Conservation (phyloP, 2,113 vertebrate genomes). For the Chaetura pelagica region DNA sequence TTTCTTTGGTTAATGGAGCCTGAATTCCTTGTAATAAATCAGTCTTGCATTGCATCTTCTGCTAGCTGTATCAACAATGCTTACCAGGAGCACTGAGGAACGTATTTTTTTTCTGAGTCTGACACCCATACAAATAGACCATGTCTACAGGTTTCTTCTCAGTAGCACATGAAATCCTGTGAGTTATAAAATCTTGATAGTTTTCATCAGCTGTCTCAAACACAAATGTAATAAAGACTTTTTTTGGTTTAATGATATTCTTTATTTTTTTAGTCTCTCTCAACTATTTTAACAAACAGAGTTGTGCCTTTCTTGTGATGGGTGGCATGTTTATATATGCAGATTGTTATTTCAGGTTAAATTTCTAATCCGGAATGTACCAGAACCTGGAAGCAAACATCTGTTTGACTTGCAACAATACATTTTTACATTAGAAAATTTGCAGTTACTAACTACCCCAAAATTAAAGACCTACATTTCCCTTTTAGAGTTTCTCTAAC, state of each 20-base stretch:
- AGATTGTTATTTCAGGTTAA: not conserved
- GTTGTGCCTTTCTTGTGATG: not conserved
- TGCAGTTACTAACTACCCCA: not conserved
- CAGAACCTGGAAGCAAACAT: not conserved
- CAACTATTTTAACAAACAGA: not conserved
- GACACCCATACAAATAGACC: not conserved
- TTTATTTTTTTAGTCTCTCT: not conserved
- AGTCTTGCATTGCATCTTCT: not conserved
- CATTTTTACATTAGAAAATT: not conserved
- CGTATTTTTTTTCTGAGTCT: not conserved
- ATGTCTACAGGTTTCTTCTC: not conserved
- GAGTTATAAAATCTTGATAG: not conserved
- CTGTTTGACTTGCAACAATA: not conserved
- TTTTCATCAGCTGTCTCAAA: not conserved
- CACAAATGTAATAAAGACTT: not conserved
- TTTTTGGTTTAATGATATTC: not conserved
- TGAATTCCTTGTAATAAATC: not conserved
- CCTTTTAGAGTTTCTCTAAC: not conserved
- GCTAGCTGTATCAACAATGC: not conserved
- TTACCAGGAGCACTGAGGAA: not conserved
- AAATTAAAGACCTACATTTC: not conserved
- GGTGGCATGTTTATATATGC: not conserved
- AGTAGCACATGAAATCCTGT: not conserved
- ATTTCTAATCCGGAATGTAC: not conserved
- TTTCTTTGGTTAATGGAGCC: not conserved